Evolutionary conservation across 2,797 vertebrate genomes (phyloP).

Genomic region (Myotis findleyi): DNA sequence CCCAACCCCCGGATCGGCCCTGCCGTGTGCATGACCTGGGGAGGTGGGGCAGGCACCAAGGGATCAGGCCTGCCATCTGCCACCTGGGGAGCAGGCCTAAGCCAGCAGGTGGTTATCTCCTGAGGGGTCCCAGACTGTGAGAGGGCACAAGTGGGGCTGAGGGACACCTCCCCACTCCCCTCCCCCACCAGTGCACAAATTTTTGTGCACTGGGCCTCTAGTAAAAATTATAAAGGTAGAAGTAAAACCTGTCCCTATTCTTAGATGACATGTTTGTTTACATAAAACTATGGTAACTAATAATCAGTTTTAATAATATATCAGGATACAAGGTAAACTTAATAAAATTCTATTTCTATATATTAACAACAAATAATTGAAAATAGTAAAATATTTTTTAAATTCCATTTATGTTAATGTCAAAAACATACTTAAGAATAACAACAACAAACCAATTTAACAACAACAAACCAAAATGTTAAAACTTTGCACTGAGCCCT

Average conservation of each 20-base stretch:
- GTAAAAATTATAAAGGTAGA: not conserved
- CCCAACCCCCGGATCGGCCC: no score
- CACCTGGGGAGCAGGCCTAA: no score
- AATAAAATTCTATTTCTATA: not conserved
- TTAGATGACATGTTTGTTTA: conserved; percentile 25
- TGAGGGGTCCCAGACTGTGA: no score
- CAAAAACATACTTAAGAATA: conserved; percentile 9
- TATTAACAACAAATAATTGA: conserved; percentile 23
- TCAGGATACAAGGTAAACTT: not conserved
- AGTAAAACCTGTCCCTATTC: not conserved
- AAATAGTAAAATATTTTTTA: not conserved
- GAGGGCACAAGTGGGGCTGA: no score
- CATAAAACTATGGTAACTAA: not conserved
- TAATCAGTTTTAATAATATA: not conserved
- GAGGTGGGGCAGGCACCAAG: no score
- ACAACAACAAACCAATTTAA: not conserved
- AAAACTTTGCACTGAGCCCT: conserved; percentile 14
- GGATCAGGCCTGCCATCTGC: no score
- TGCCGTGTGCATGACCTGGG: no score
- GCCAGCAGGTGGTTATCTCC: no score
- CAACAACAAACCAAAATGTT: not conserved
- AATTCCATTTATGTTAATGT: not conserved
- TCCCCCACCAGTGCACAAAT: no score
- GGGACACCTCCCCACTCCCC: no score
- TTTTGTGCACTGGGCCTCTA: no score